Conservation (phyloP, 2,113 vertebrate genomes). For the Oenanthe melanoleuca region DNA sequence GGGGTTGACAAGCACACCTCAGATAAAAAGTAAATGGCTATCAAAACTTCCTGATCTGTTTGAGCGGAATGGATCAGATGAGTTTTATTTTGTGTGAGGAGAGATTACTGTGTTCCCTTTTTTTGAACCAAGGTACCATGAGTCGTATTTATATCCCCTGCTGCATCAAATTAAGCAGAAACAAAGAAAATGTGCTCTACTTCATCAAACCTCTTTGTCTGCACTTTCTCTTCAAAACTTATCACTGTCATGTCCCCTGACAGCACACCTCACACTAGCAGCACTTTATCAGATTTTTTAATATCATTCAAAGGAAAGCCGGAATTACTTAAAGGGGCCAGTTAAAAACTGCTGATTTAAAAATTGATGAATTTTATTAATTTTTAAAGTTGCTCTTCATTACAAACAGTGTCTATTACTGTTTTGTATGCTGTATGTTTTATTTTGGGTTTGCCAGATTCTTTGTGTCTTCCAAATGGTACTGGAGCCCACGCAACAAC, state of each 20-base stretch:
- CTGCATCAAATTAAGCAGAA: conserved; percentile 43
- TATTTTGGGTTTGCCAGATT: not conserved
- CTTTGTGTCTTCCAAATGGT: not conserved
- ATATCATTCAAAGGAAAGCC: not conserved
- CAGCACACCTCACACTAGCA: not conserved
- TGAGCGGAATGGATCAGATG: not conserved
- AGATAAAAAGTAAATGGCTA: not conserved
- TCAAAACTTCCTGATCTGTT: not conserved
- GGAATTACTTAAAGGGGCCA: not conserved
- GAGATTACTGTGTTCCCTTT: not conserved
- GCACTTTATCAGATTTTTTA: not conserved
- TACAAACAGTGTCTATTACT: not conserved
- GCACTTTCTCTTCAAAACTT: conserved; percentile 10
- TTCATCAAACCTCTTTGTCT: conserved; percentile 12
- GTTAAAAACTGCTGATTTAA: not conserved
- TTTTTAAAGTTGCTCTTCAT: not conserved
- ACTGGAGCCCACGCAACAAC: not conserved
- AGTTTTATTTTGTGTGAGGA: not conserved
- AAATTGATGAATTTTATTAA: not conserved
- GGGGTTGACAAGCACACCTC: not conserved
- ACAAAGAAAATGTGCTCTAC: conserved; percentile 24
- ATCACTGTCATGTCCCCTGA: conserved; percentile 12
- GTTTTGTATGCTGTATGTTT: not conserved
- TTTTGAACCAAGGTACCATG: not conserved
- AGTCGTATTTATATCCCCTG: not conserved